A percentile compares a stretch with the other conserved stretches of the same genome.
These are phyloP conservation scores for Ceriagrion tenellum DNA, from an alignment of 2,888 invertebrate species.

Conservation along the genomic window DNA sequence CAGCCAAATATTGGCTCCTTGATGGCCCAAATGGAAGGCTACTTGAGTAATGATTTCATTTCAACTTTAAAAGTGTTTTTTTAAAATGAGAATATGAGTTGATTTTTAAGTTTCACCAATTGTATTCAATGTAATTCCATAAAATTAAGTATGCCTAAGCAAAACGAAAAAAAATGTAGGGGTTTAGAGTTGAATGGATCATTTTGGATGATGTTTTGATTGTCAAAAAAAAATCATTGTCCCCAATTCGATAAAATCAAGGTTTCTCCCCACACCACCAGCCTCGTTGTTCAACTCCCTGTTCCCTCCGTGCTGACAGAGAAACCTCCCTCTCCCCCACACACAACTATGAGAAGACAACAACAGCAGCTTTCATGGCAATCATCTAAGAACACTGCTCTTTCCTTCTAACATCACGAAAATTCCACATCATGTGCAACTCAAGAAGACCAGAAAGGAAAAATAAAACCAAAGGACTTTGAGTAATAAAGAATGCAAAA, in stretches of 20 bases:
- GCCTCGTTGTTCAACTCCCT: conserved; percentile 43
- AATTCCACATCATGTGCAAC: conserved; percentile 68
- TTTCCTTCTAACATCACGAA: conserved; percentile 62
- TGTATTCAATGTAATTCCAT: background rate
- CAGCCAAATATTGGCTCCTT: no score
- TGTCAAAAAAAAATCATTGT: background rate
- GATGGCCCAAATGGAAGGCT: no score
- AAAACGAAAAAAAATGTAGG: background rate
- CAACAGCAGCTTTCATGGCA: conserved; percentile 60
- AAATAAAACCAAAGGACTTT: conserved; percentile 47
- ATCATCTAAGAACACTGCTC: conserved; percentile 61
- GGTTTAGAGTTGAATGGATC: background rate
- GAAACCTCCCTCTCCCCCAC: conserved; percentile 50
- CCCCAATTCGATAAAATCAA: background rate
- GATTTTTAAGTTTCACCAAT: background rate
- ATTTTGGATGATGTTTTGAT: background rate
- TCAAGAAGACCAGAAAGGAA: conserved; percentile 63
- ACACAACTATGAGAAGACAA: conserved; percentile 62
- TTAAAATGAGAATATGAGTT: background rate
- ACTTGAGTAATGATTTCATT: background rate
- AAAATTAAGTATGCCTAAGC: background rate
- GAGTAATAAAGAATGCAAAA: conserved; percentile 65
- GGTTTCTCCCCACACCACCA: conserved; percentile 34
- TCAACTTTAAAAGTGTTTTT: background rate
- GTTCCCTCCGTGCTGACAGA: conserved; percentile 48